Conservation (phyloP, 1,140 invertebrate species). For the Acromyrmex charruanus region DNA sequence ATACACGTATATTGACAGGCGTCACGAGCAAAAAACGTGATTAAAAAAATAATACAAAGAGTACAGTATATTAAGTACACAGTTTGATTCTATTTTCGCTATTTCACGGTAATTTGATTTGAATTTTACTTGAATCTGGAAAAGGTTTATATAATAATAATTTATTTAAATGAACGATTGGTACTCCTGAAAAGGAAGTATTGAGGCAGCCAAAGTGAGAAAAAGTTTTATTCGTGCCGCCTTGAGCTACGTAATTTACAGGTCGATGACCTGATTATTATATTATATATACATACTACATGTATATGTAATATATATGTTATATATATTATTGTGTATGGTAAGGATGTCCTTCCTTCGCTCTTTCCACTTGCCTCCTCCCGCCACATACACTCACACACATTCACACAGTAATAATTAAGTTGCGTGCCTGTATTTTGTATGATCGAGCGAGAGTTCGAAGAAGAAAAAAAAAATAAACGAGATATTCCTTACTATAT, state of each 20-base stretch:
- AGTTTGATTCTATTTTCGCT: slow-evolving; percentile 7
- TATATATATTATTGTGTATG: slow-evolving; percentile 2
- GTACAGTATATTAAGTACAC: background rate
- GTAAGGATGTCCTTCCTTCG: slow-evolving; percentile 62
- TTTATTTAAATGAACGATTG: slow-evolving; percentile 27
- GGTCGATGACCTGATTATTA: slow-evolving; percentile 70
- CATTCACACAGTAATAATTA: slow-evolving; percentile 79
- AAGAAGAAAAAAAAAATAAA: slow-evolving; percentile 82
- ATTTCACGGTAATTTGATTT: background rate
- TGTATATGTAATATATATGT: slow-evolving; percentile 19
- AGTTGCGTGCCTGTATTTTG: slow-evolving; percentile 86
- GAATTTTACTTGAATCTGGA: slow-evolving; percentile 17
- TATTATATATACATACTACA: slow-evolving; percentile 43
- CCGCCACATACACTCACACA: background rate
- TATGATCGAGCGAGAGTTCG: slow-evolving; percentile 84
- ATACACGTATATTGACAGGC: slow-evolving; percentile 27
- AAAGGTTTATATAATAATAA: background rate
- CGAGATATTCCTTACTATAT: slow-evolving; percentile 85
- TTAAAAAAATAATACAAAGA: slow-evolving; percentile 29
- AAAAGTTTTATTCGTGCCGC: slow-evolving; percentile 21
- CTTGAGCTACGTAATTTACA: slow-evolving; percentile 62
- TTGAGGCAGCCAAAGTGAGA: background rate
- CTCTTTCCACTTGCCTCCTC: slow-evolving; percentile 63
- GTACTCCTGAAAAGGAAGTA: background rate
- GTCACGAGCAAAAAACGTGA: slow-evolving; percentile 3